Base-by-base conservation (phyloP, 2,113 vertebrate species). In the Sinocyclocheilus grahami region DNA sequence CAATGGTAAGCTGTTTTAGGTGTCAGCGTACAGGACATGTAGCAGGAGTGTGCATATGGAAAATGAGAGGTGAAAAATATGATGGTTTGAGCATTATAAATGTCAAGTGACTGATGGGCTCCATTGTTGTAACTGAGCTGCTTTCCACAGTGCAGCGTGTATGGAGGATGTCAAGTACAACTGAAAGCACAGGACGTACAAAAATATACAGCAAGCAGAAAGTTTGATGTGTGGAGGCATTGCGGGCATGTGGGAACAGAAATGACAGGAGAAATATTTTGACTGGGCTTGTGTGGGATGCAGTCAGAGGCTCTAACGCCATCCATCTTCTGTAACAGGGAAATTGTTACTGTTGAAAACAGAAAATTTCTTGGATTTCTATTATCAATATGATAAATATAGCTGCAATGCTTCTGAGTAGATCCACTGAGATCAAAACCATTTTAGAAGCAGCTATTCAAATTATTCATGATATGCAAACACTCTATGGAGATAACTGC, bases 71-170 rank as follows among this genome's bases (percentile, higher is more conserved):
- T 83, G 82, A 55, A 72, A 84, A 53, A 75, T 74, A 37, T 42
- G 69, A 51, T 74, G 63, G 65, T 53, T 30, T 27, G 69, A 69
- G 42, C 63, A 82, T 82, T 71, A 71, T 72, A 74, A 74, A 84
- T 60, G 67, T 75, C 82, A 75, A 74, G 69, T 84, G 69, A 74
- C 69, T 83, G 81, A 83, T 83, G 48, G 65, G 81, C 63, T 83
- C 65, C 16, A 8, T 48, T 84, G 18, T 84, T 74, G 20, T 74
- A 84, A 58, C 13, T 60, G 69, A 58, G 33, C 13, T 12, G 48
- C 65, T 84, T 84, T 75, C 82, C 33, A 84, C 42, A 58, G 69
- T 74, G 67, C 69, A 18, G 51, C 48, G 51, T 78, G 80, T 82
- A 71, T 71, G 69, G 82, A 60, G 82, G 30, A 42, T 75, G 82